Conservation (phyloP, 2,113 vertebrate genomes). For the Menidia beryllina region DNA sequence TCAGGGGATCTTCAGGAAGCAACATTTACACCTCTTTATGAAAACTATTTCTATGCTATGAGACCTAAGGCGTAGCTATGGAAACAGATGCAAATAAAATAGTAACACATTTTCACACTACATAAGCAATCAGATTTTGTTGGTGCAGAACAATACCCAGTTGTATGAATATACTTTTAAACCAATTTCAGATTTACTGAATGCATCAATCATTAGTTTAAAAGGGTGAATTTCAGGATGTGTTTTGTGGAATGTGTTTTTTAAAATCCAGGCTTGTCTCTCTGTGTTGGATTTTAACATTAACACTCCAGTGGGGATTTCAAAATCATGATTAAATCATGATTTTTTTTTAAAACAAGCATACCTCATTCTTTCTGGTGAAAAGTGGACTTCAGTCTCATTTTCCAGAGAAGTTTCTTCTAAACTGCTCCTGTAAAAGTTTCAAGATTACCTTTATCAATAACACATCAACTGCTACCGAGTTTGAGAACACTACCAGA, state of each 20-base stretch:
- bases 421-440: conserved; percentile 83
- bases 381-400: conserved; percentile 77
- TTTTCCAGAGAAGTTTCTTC: conserved; percentile 80
- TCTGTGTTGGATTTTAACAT: no score
- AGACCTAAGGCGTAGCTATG: neutral
- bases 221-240: no score
- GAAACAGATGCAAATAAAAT: no score
- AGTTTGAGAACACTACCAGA: neutral
- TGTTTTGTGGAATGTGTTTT: no score
- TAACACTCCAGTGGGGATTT: neutral
- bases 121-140: no score
- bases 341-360: no score
- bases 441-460: neutral
- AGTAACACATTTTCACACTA: no score
- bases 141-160: no score
- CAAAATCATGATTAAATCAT: neutral
- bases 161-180: no score
- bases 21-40: neutral
- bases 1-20: conserved; percentile 53
- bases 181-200: no score
- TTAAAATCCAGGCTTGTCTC: no score
- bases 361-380: conserved; percentile 84
- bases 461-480: neutral
- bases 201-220: no score
- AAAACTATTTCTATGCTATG: neutral